Conservation (phyloP, 1,140 invertebrate species). For the Lerema accius region DNA sequence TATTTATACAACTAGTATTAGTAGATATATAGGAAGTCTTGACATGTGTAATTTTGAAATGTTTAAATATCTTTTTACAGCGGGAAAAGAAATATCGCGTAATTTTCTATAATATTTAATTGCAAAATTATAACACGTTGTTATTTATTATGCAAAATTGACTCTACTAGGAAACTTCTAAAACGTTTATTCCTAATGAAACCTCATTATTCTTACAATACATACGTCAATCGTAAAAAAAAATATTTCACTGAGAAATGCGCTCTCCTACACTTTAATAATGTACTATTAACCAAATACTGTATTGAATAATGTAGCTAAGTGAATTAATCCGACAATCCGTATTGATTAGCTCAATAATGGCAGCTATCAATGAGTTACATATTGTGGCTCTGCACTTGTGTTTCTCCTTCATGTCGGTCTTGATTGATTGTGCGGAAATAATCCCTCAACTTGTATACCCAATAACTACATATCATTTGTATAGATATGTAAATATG, state of each 20-base stretch:
- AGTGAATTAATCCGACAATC: constrained; percentile 63
- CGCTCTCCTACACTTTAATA: not conserved
- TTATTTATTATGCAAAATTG: too few species aligned
- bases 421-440: constrained; percentile 22
- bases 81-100: too few species aligned
- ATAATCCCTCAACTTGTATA: constrained; percentile 7
- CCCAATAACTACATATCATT: not conserved
- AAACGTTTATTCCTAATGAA: constrained; percentile 6
- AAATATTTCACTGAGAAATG: not conserved
- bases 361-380: constrained; percentile 25
- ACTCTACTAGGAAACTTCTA: too few species aligned
- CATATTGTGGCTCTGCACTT: constrained; percentile 11
- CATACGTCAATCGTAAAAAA: not conserved
- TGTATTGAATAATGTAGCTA: constrained; percentile 25
- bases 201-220: too few species aligned
- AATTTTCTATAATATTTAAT: too few species aligned
- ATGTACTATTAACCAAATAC: not conserved
- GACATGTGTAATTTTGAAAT: too few species aligned
- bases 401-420: constrained; percentile 15
- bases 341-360: constrained; percentile 46
- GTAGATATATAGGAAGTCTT: too few species aligned
- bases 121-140: too few species aligned
- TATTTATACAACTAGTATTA: too few species aligned
- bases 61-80: too few species aligned
- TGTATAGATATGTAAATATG: too few species aligned